Evolutionary conservation across 2,888 invertebrate genomes (phyloP).

Genomic region (Dugesia japonica): DNA sequence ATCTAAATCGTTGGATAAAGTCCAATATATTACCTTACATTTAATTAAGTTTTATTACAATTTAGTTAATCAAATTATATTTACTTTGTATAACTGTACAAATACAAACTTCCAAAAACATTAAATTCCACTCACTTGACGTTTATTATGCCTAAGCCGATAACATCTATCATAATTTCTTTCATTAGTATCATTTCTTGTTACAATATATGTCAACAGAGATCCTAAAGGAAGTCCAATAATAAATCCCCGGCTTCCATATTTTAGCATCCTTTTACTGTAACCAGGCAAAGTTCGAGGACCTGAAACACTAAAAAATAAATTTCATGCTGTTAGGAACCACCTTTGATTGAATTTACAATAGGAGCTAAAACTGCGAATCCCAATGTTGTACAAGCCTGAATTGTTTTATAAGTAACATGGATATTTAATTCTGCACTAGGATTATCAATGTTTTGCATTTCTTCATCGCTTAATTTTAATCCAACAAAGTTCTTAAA

Average conservation of each 20-base stretch:
- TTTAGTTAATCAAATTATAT: no score
- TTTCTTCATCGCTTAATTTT: slow-evolving; percentile 53
- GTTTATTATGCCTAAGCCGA: slow-evolving; percentile 36
- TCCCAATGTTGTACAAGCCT: slow-evolving; percentile 25
- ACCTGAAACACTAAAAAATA: not conserved
- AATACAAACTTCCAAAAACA: no score
- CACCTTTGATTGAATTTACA: slow-evolving; percentile 23
- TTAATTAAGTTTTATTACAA: no score
- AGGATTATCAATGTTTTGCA: slow-evolving; percentile 49
- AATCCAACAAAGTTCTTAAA: slow-evolving; percentile 46
- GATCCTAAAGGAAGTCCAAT: slow-evolving; percentile 36
- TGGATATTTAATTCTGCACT: slow-evolving; percentile 36
- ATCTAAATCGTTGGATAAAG: no score
- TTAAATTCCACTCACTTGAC: slow-evolving; percentile 36
- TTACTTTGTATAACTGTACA: no score
- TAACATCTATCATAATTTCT: slow-evolving; percentile 36
- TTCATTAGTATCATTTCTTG: slow-evolving; percentile 24
- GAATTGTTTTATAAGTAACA: slow-evolving; percentile 37
- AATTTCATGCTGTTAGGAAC: not conserved
- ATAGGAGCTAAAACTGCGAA: not conserved
- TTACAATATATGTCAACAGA: slow-evolving; percentile 7
- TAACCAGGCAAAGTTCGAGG: slow-evolving; percentile 35
- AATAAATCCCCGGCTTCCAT: slow-evolving; percentile 35
- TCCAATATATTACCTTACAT: no score
- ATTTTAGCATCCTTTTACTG: slow-evolving; percentile 22